Base-by-base conservation (phyloP, 2,888 invertebrate species). In the Epistrophella euchroma region DNA sequence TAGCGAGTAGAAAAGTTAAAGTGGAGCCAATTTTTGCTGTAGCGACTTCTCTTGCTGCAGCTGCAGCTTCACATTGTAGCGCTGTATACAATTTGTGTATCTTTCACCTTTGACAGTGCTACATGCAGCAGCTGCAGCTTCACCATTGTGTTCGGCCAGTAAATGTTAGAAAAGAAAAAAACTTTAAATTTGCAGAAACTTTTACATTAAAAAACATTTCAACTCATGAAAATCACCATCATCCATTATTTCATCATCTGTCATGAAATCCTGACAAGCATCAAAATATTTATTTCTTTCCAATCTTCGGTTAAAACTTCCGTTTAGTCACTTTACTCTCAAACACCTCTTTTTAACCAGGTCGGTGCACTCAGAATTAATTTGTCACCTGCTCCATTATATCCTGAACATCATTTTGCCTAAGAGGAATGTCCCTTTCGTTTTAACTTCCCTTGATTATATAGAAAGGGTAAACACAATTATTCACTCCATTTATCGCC, bases 391-490 rank as follows among this genome's bases (percentile, higher is more conserved):
- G 7, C 28, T 45, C 25, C 47, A 60, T 60, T 72, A 60, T 60
- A 60, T 60, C 72, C 60, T n/a, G 17, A 58, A 72, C 58, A 45
- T 32, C 11, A 22, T 45, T 66, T 45, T 19, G 45, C 45, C 60
- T 50, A 35, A 19, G 9, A 60, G 40, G 37, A 40, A 40, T n/a
- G n/a, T 60, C 22, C 9, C 1, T 40, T 13, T 40, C 60, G 15
- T 15, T 37, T 22, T 4, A 37, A 19, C 15, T 60, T 40, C 15
- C 40, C 9, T 22, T 2, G 13, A 52, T 10, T 35, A 19, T 50
- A 52, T 11, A 40, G 25, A 52, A 74, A 74, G 28, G 50, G 73
- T 74, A 74, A 74, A 62, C 73, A 74, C 28, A 74, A 64, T 52
- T 62, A 25, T 62, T 62, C 73, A 74, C 52, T 74, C 52, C 62